phyloP scores from a whole-genome alignment of 1,140 invertebrate genomes.

The Diorhabda elongata region DNA sequence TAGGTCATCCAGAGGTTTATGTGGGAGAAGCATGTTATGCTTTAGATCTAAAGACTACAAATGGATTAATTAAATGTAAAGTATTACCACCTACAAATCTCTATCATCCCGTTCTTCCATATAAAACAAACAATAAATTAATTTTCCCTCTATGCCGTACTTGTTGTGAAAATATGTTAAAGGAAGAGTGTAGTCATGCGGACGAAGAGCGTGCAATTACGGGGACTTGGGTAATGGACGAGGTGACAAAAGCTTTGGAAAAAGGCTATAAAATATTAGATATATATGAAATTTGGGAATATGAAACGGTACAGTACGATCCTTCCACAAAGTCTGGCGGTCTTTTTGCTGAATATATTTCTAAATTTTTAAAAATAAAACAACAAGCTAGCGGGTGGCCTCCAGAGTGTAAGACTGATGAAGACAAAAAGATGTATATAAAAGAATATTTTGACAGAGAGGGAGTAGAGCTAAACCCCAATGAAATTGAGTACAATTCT shows the following conservation, averaged over 20 bases:
- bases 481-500: constrained; percentile 19
- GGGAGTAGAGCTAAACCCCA: constrained; percentile 39
- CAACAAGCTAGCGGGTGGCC: constrained; percentile 43
- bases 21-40: constrained; percentile 15
- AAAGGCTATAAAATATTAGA: constrained; percentile 23
- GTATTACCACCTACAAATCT: constrained; percentile 39
- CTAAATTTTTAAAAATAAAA: constrained; percentile 44
- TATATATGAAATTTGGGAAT: constrained; percentile 24
- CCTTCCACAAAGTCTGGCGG: constrained; percentile 18
- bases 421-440: constrained; percentile 26
- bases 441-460: constrained; percentile 39
- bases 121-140: constrained; percentile 35
- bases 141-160: constrained; percentile 39
- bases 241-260: constrained; percentile 42
- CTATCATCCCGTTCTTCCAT: constrained; percentile 41
- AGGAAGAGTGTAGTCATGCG: constrained; percentile 30
- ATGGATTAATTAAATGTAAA: constrained; percentile 37
- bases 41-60: constrained; percentile 12
- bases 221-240: constrained; percentile 45
- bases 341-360: constrained; percentile 39
- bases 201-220: constrained; percentile 37
- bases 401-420: constrained; percentile 31
- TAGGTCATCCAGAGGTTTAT: constrained; percentile 40
- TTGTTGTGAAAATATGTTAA: constrained; percentile 27
- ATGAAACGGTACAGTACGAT: constrained; percentile 20